Evolutionary conservation across 2,113 vertebrate species (phyloP).

Genomic region (Typhlomys cinereus): DNA sequence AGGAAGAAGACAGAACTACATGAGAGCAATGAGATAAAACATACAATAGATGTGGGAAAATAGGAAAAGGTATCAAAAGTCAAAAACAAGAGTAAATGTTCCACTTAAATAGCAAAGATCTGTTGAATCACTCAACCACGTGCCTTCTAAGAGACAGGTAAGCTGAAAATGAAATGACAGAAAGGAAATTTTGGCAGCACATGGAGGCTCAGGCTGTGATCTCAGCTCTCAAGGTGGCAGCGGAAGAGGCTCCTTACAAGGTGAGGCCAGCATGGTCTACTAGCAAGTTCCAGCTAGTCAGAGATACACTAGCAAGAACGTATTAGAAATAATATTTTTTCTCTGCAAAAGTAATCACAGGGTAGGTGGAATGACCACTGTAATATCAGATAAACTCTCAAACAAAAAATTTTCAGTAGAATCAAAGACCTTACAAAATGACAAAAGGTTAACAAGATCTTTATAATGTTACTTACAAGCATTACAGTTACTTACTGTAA

Average conservation of each 20-base stretch:
- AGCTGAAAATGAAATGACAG: background rate
- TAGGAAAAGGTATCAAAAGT: background rate
- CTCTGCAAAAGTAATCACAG: background rate
- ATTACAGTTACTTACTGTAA: background rate
- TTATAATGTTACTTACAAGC: background rate
- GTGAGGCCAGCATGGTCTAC: no score
- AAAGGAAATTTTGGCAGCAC: background rate
- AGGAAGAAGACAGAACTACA: background rate
- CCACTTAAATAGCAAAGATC: background rate
- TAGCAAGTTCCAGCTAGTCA: no score
- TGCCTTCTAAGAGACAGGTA: background rate
- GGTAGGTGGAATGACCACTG: background rate
- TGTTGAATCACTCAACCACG: background rate
- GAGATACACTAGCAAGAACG: no score
- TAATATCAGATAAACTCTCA: background rate
- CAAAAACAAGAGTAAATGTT: background rate
- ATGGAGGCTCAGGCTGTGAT: no score
- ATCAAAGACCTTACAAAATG: background rate
- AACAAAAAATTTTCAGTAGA: background rate
- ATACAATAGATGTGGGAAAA: no score
- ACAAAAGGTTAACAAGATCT: background rate
- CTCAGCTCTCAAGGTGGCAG: no score
- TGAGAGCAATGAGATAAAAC: background rate
- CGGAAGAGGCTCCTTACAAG: no score
- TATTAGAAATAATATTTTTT: background rate